Conservation (phyloP, 2,888 invertebrate genomes). For the Platycheirus rosarum region DNA sequence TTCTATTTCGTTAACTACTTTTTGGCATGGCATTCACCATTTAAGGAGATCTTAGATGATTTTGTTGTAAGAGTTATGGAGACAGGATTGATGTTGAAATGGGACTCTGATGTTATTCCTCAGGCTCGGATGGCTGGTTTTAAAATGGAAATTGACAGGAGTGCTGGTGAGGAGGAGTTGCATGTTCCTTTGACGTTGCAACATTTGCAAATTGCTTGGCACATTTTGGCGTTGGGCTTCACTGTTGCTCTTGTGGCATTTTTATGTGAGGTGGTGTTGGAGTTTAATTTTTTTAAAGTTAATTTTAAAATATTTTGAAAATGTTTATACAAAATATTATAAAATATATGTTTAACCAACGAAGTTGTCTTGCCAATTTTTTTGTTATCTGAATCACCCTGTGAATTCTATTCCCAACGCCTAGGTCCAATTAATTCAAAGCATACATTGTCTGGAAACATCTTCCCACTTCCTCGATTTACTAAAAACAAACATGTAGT, state of each 20-base stretch:
- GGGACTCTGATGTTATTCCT: background rate
- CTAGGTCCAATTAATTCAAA: background rate
- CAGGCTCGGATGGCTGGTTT: background rate
- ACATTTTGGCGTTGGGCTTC: background rate
- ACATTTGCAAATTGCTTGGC: background rate
- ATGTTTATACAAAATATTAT: too few species aligned
- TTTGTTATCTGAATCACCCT: too few species aligned
- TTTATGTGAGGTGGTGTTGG: background rate
- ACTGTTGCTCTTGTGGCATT: background rate
- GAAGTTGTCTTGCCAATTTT: too few species aligned
- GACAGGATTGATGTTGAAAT: background rate
- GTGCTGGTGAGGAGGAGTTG: background rate
- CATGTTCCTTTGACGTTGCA: background rate
- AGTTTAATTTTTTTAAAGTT: too few species aligned
- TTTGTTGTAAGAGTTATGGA: background rate
- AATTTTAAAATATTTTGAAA: background rate
- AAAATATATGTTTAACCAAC: too few species aligned
- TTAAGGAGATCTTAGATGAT: constrained; percentile 17
- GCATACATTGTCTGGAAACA: constrained; percentile 19
- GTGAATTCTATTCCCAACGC: background rate
- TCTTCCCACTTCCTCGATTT: constrained; percentile 14
- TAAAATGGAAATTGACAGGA: background rate
- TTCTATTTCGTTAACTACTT: background rate
- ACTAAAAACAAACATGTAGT: constrained; percentile 7
- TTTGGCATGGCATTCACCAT: background rate